A percentile compares a stretch with the other conserved stretches of the same genome.
phyloP scores from a whole-genome alignment of 2,888 invertebrate species.

The Nezara viridula region DNA sequence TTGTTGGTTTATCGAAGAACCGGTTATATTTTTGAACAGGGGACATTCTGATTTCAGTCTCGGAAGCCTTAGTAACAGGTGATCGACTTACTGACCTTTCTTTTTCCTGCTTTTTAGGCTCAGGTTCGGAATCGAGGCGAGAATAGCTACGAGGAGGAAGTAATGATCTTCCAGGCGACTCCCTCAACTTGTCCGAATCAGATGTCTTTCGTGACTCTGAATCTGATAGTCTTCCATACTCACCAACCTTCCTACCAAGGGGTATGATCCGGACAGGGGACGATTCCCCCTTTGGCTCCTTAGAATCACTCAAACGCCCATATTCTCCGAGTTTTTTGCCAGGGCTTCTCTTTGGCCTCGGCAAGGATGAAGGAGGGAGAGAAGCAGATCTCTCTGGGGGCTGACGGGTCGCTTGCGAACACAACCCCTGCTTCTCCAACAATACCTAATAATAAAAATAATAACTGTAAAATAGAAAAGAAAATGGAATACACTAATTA shows the following conservation, averaged over 20 bases:
- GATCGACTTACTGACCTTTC: slow-evolving; percentile 54
- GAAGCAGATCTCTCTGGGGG: slow-evolving; percentile 74
- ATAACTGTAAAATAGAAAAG: background rate
- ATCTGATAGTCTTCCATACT: slow-evolving; percentile 78
- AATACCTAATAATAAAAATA: slow-evolving; percentile 70
- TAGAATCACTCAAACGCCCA: slow-evolving; percentile 71
- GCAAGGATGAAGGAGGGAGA: slow-evolving; percentile 80
- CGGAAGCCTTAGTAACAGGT: slow-evolving; percentile 20
- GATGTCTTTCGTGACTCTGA: slow-evolving; percentile 67
- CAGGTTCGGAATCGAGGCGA: slow-evolving; percentile 48
- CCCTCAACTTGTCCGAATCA: slow-evolving; percentile 59
- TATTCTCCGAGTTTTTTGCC: slow-evolving; percentile 72
- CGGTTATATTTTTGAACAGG: slow-evolving; percentile 53
- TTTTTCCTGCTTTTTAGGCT: slow-evolving; percentile 48
- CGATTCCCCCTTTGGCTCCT: slow-evolving; percentile 54
- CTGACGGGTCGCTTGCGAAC: slow-evolving; percentile 81
- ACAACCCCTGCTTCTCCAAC: slow-evolving; percentile 82
- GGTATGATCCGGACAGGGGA: slow-evolving; percentile 62
- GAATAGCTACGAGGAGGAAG: slow-evolving; percentile 61
- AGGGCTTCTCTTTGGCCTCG: slow-evolving; percentile 75
- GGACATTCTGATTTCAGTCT: slow-evolving; percentile 58
- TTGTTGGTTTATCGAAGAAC: slow-evolving; percentile 51
- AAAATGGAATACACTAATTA: background rate
- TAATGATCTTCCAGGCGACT: slow-evolving; percentile 57
- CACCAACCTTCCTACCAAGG: slow-evolving; percentile 71